Evolutionary conservation across 2,797 vertebrate genomes (phyloP).

Genomic region (Alectoris magna): DNA sequence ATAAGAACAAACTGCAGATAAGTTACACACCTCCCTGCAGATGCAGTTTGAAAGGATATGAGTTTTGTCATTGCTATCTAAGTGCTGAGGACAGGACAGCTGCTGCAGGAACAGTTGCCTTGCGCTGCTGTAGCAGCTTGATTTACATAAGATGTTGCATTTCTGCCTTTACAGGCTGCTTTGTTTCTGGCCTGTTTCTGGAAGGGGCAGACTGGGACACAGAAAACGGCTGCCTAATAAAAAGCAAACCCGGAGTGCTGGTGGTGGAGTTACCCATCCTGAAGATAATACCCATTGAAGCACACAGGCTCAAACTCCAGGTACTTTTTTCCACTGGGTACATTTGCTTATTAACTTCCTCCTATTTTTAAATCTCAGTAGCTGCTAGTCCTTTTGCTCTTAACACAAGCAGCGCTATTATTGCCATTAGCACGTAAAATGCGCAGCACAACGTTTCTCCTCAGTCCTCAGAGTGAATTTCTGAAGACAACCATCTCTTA

Average conservation of each 20-base stretch:
- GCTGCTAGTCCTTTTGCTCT: background rate
- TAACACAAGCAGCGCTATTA: background rate
- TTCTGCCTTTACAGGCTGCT: constrained; percentile 85
- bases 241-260: constrained; percentile 89
- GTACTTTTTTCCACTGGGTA: constrained; percentile 59
- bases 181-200: constrained; percentile 91
- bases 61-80: background rate
- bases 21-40: background rate
- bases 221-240: constrained; percentile 84
- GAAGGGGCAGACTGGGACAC: constrained; percentile 95
- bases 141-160: accelerated
- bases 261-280: constrained; percentile 90
- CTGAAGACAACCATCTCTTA: background rate
- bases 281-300: constrained; percentile 90
- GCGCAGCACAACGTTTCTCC: background rate
- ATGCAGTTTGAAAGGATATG: background rate
- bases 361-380: background rate
- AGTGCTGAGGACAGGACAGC: background rate
- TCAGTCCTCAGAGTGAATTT: accelerated
- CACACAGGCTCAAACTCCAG: constrained; percentile 89
- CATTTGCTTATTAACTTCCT: background rate
- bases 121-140: accelerated
- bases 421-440: accelerated
- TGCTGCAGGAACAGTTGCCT: background rate
- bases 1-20: background rate